Evolutionary conservation across 2,888 invertebrate genomes (phyloP), one percentile per base, ranked within the genome.

Genomic region (Mythimna albipuncta): DNA sequence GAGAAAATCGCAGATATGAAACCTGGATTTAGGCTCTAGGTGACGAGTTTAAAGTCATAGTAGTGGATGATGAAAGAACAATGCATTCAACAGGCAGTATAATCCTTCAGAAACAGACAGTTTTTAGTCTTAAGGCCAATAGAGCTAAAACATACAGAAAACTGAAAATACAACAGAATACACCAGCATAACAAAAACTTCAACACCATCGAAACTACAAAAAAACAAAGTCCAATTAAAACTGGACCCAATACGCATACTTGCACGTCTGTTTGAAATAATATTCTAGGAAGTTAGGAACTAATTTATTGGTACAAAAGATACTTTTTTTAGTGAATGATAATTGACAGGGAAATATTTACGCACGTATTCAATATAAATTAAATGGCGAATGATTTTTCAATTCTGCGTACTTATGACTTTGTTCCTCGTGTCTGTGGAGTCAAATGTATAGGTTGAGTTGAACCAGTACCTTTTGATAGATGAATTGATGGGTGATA

Each of bases 231-330:
- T 69, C 69, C 83, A 80, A 63, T 4, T 57, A 75, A 79, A 6
- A 62, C 75, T 79, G 82, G 75, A 21, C 16, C 0, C 0, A 61
- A 72, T 71, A 70, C 50, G 73, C 86, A 88, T 89, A 75, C 75
- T 84, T 83, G 54, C 88, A 89, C 89, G 89, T 88, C 67, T 83
- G 75, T 72, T 21, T 69, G 70, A 75, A 82, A 62, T 77, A 75
- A 84, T 65, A 50, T 62, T 38, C 59, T 63, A 78, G 90, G 90
- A 79, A 91, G 75, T 79, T 68, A 72, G 91, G 89, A 79, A 91
- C 85, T 90, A 86, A 89, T 91, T 89, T 87, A 79, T 73, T 69
- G 58, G 54, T 70, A 87, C 65, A 76, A 72, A 85, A 86, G 72
- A 81, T 85, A 47, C 77, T 85, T 84, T 83, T 83, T 81, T 71